Conservation (phyloP, 1,140 invertebrate species). For the Popillia japonica region DNA sequence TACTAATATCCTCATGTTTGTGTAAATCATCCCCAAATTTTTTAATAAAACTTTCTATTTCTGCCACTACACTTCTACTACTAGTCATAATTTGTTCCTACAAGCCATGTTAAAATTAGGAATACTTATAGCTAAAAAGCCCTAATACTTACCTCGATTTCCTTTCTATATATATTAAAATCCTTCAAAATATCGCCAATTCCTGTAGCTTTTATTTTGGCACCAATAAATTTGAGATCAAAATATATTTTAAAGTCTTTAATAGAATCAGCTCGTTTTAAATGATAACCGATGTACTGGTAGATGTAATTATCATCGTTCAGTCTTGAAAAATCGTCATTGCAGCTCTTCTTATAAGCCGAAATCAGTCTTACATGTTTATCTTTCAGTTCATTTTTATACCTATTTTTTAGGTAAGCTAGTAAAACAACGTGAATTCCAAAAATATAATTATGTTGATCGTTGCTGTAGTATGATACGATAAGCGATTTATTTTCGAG, state of each 20-base stretch:
- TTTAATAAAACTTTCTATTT: slow-evolving; percentile 44
- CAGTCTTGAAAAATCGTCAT: slow-evolving; percentile 54
- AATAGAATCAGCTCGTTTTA: slow-evolving; percentile 51
- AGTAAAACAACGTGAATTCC: slow-evolving; percentile 58
- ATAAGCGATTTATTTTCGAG: slow-evolving; percentile 59
- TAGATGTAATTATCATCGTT: slow-evolving; percentile 60
- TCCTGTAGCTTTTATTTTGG: slow-evolving; percentile 57
- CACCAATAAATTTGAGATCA: slow-evolving; percentile 58
- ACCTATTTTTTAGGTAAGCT: slow-evolving; percentile 54
- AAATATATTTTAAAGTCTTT: slow-evolving; percentile 57
- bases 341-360: slow-evolving; percentile 51
- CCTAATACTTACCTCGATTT: slow-evolving; percentile 9
- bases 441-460: slow-evolving; percentile 54
- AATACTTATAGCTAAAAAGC: neutral
- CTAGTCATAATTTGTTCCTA: neutral
- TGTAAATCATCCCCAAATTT: slow-evolving; percentile 43
- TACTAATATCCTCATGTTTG: slow-evolving; percentile 44
- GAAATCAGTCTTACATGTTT: slow-evolving; percentile 55
- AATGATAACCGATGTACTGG: slow-evolving; percentile 60
- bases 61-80: slow-evolving; percentile 25
- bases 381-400: slow-evolving; percentile 44
- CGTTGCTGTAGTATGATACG: slow-evolving; percentile 51
- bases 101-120: neutral
- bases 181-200: slow-evolving; percentile 58
- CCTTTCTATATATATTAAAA: slow-evolving; percentile 54